Conservation (phyloP, 2,113 vertebrate species). For the Mormyrus lacerda region DNA sequence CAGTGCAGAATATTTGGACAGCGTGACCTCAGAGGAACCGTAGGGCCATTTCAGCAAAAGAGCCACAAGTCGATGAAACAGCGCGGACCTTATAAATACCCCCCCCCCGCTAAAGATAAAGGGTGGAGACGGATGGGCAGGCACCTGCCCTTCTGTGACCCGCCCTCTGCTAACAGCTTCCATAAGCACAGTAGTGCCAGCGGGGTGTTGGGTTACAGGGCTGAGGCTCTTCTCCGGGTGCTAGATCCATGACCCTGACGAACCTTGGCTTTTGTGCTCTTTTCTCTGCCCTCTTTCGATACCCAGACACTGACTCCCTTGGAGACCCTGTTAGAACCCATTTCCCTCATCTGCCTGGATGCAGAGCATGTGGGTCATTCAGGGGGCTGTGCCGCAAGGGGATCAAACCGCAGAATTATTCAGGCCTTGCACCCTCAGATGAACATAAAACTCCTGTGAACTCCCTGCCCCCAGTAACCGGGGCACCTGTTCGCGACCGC, state of each 20-base stretch:
- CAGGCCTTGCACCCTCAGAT: neutral
- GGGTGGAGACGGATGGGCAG: neutral
- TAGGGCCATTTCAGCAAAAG: constrained; percentile 14
- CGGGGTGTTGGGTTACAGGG: constrained; percentile 23
- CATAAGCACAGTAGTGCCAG: constrained; percentile 10
- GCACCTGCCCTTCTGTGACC: constrained; percentile 17
- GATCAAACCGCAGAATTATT: neutral
- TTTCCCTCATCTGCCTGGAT: constrained; percentile 20
- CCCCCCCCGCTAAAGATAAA: constrained; percentile 23
- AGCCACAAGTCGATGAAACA: constrained; percentile 30
- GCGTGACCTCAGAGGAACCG: neutral
- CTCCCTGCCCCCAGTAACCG: neutral
- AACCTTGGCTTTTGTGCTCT: constrained; percentile 22
- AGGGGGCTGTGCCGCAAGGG: neutral
- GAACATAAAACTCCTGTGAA: constrained; percentile 4
- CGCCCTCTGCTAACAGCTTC: constrained; percentile 2
- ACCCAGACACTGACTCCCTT: neutral
- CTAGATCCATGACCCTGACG: constrained; percentile 12
- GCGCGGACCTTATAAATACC: constrained; percentile 33
- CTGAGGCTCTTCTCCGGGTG: constrained; percentile 16
- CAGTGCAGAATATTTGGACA: neutral
- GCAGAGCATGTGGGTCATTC: constrained; percentile 10
- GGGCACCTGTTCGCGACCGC: neutral
- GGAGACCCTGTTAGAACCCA: neutral
- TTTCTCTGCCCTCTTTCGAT: neutral